These are phyloP conservation scores for Tridacna gigas DNA, from an alignment of 2,888 invertebrate species.

Conservation along the genomic window DNA sequence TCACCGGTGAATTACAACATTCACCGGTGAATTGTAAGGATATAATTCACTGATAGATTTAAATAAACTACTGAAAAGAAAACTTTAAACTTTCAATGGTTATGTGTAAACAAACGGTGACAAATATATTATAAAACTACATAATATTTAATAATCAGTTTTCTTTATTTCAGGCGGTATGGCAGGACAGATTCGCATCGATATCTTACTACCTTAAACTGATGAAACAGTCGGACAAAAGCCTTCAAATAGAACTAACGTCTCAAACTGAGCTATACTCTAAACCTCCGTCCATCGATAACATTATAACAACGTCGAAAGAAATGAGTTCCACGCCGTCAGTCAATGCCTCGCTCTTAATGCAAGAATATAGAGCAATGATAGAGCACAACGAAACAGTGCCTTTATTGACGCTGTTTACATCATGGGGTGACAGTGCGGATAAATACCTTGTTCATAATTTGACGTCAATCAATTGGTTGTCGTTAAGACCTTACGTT, in stretches of 20 bases:
- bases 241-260: slow-evolving; percentile 38
- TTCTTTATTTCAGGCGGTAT: slow-evolving; percentile 47
- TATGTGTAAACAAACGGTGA: no score
- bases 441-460: slow-evolving; percentile 71
- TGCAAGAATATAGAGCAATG: slow-evolving; percentile 30
- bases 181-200: slow-evolving; percentile 59
- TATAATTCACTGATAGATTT: no score
- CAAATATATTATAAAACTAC: no score
- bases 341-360: background rate
- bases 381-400: slow-evolving; percentile 41
- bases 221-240: slow-evolving; percentile 48
- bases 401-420: slow-evolving; percentile 73
- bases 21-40: no score
- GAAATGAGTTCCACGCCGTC: background rate
- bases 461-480: slow-evolving; percentile 74
- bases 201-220: slow-evolving; percentile 61
- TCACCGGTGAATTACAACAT: no score
- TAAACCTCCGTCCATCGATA: background rate
- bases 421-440: slow-evolving; percentile 68
- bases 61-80: no score
- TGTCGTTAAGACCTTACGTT: slow-evolving; percentile 68
- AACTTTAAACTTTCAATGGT: no score
- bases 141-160: no score
- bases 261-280: background rate
- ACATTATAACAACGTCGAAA: background rate